phyloP scores from a whole-genome alignment of 2,888 invertebrate species.

The Tortricodes alternella region DNA sequence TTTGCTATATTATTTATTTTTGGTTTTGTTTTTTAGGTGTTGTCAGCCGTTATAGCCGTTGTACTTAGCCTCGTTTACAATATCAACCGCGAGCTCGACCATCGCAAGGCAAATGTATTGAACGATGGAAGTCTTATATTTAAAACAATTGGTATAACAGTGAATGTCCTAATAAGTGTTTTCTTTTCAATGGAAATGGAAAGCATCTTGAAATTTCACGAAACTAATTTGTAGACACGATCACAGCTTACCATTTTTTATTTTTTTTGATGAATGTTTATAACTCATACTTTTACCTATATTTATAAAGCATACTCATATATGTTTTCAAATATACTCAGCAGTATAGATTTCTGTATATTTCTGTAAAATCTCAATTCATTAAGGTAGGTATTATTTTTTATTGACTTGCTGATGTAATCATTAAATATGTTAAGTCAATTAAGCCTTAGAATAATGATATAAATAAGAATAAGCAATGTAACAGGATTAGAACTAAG shows the following conservation, averaged over 20 bases:
- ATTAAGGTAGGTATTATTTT: no score
- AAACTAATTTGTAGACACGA: no score
- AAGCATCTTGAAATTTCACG: conserved; percentile 20
- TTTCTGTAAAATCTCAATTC: no score
- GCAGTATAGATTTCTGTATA: no score
- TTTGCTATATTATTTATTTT: conserved; percentile 46
- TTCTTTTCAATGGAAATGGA: conserved; percentile 81
- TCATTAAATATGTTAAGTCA: no score
- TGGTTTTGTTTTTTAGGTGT: conserved; percentile 73
- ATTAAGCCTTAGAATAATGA: no score
- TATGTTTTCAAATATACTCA: no score
- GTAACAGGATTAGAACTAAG: not conserved
- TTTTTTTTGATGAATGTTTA: no score
- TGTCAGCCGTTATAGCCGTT: conserved; percentile 83
- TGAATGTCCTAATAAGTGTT: conserved; percentile 84
- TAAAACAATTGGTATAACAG: conserved; percentile 82
- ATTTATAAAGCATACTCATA: no score
- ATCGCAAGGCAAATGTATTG: conserved; percentile 81
- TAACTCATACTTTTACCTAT: no score
- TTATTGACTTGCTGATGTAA: no score
- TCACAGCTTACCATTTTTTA: not conserved
- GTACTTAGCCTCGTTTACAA: conserved; percentile 83
- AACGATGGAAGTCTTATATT: conserved; percentile 84
- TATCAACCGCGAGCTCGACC: conserved; percentile 84
- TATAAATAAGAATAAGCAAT: no score